These are phyloP conservation scores for Bombylius discolor DNA, from an alignment of 2,888 invertebrate genomes.

Conservation along the genomic window DNA sequence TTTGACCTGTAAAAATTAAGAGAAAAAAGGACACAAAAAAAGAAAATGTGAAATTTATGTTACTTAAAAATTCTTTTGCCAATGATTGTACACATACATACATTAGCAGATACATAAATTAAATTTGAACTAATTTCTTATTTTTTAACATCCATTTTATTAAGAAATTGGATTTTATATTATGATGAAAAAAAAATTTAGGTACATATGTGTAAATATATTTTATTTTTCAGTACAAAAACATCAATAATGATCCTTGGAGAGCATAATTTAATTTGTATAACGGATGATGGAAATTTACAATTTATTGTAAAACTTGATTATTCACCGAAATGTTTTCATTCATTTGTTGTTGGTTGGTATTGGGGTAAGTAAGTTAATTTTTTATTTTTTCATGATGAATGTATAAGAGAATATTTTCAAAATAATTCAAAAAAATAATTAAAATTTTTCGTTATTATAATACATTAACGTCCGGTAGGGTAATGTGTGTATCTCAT, in stretches of 20 bases:
- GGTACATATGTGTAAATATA: not conserved
- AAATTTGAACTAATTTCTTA: not conserved
- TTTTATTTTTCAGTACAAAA: constrained; percentile 40
- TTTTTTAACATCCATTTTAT: not conserved
- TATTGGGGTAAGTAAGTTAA: constrained; percentile 44
- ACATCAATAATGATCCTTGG: constrained; percentile 68
- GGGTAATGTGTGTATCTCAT: no score
- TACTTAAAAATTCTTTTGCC: no score
- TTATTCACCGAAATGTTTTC: constrained; percentile 65
- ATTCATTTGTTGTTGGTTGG: constrained; percentile 56
- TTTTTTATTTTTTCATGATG: not conserved
- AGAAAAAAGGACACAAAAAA: no score
- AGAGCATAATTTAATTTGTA: constrained; percentile 69
- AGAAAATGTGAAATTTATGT: no score
- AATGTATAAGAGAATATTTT: not conserved
- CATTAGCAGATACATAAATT: not conserved
- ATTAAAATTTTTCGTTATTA: no score
- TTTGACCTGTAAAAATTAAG: no score
- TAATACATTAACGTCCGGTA: no score
- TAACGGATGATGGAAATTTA: constrained; percentile 66
- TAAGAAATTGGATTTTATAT: not conserved
- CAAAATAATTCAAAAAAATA: constrained; percentile 1
- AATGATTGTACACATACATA: no score
- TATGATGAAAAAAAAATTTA: not conserved
- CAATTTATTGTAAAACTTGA: constrained; percentile 76